Evolutionary conservation across 1,140 invertebrate genomes (phyloP).

Genomic region (Drosophila asahinai): DNA sequence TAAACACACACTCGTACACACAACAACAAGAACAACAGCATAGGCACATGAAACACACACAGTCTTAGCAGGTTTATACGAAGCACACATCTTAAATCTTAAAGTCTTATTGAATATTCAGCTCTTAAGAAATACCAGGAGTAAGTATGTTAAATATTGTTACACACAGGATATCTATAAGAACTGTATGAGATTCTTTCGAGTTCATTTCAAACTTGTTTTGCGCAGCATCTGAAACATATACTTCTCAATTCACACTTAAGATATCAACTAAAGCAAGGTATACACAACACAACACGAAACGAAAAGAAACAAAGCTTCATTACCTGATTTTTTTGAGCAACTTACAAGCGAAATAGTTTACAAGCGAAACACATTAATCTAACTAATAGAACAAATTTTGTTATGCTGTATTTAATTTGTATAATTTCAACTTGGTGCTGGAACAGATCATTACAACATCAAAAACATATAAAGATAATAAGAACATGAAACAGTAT

Average conservation of each 20-base stretch:
- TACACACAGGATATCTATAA: conserved; percentile 20
- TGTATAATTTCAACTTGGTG: conserved; percentile 56
- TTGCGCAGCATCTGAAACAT: conserved; percentile 34
- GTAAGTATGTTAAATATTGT: conserved; percentile 68
- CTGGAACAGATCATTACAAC: conserved; percentile 40
- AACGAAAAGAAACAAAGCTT: conserved; percentile 73
- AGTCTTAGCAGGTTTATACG: conserved; percentile 57
- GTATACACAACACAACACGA: conserved; percentile 20
- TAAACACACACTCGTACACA: conserved; percentile 30
- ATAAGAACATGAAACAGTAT: conserved; percentile 52
- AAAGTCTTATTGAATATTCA: conserved; percentile 22
- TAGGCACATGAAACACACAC: conserved; percentile 45
- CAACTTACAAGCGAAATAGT: conserved; percentile 61
- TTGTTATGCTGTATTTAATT: conserved; percentile 59
- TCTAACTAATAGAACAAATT: conserved; percentile 63
- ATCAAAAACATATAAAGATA: conserved; percentile 9
- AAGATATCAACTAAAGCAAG: conserved; percentile 26
- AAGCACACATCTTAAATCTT: conserved; percentile 48
- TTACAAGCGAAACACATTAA: conserved; percentile 36
- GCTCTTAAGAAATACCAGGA: conserved; percentile 4
- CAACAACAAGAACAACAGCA: conserved; percentile 8
- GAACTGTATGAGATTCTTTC: conserved; percentile 23
- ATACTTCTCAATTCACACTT: conserved; percentile 27
- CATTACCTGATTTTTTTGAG: conserved; percentile 81
- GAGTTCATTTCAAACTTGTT: conserved; percentile 32